These are phyloP conservation scores for Frankliniella fusca DNA, from an alignment of 2,888 invertebrate genomes.

Conservation along the genomic window DNA sequence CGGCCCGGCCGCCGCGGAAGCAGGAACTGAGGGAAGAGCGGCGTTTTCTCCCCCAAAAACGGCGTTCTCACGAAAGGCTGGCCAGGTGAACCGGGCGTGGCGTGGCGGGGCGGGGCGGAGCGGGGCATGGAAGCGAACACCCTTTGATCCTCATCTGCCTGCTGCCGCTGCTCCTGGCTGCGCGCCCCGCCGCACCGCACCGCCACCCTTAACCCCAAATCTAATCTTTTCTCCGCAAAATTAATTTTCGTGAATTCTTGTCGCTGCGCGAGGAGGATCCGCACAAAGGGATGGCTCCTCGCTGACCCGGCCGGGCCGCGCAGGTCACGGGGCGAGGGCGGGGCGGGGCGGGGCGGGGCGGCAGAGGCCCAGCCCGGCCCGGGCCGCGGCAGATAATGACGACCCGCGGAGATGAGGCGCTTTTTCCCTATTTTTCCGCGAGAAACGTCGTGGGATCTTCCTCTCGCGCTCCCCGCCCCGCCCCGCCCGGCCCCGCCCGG, in stretches of 20 bases:
- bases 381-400: background rate
- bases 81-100: background rate
- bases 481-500: no score
- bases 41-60: background rate
- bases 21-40: background rate
- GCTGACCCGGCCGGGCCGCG: background rate
- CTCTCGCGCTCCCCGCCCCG: no score
- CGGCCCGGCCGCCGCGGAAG: background rate
- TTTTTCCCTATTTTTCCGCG: constrained; percentile 12
- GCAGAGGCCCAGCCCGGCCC: background rate
- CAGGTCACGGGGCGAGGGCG: no score
- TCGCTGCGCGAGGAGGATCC: background rate
- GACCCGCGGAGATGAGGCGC: no score
- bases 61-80: background rate
- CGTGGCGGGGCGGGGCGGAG: background rate
- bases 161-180: constrained; percentile 5
- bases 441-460: constrained; percentile 11
- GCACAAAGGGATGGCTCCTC: constrained; percentile 12
- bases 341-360: no score
- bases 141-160: background rate
- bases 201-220: constrained; percentile 20
- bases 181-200: background rate
- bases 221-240: constrained; percentile 17
- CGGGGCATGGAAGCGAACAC: background rate
- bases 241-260: constrained; percentile 16